Evolutionary conservation across 30 jellyfish, hydroid and myxozoan genomes (phyloP).

Genomic region (Catostylus mosaicus): DNA sequence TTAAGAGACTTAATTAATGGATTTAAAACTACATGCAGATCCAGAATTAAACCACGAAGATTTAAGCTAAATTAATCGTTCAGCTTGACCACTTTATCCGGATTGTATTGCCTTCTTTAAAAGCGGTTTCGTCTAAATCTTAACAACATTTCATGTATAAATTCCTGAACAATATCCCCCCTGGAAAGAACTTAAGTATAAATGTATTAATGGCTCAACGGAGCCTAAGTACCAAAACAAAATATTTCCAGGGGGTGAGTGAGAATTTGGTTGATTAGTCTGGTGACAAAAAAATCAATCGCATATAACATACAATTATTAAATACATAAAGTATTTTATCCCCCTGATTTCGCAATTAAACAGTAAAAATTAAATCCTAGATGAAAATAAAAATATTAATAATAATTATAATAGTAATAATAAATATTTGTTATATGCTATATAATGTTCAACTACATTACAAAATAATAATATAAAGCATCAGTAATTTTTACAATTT

Average conservation of each 20-base stretch:
- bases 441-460: too few species aligned
- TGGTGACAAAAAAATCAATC: too few species aligned
- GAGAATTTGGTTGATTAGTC: too few species aligned
- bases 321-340: too few species aligned
- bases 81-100: conserved; percentile 21
- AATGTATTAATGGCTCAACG: neutral
- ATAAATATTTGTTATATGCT: too few species aligned
- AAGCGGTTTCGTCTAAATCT: neutral
- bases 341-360: too few species aligned
- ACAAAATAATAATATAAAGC: too few species aligned
- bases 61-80: conserved; percentile 16
- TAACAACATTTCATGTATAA: neutral
- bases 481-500: too few species aligned
- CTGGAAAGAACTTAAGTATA: neutral
- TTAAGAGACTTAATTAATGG: neutral
- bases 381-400: too few species aligned
- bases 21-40: neutral
- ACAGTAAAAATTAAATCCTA: too few species aligned
- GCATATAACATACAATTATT: too few species aligned
- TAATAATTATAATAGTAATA: too few species aligned
- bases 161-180: neutral
- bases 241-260: neutral
- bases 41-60: neutral
- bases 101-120: neutral
- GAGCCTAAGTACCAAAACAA: neutral